A percentile compares a stretch with the other conserved stretches of the same genome.
phyloP scores from a whole-genome alignment of 1,140 invertebrate species.

The Frieseomelitta varia region DNA sequence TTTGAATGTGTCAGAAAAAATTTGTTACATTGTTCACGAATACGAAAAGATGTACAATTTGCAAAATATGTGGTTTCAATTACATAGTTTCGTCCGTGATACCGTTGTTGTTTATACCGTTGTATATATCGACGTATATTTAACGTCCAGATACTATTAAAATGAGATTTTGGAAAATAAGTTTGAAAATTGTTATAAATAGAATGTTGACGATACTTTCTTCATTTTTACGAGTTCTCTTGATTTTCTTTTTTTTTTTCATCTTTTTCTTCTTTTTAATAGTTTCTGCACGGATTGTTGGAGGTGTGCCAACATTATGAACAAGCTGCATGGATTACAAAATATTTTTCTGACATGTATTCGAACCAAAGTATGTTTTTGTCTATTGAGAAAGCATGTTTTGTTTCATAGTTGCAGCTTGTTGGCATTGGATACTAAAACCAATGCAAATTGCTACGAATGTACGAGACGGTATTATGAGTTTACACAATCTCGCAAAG shows the following conservation, averaged over 20 bases:
- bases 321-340: slow-evolving; percentile 50
- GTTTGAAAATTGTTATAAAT: not conserved
- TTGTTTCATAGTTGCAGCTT: slow-evolving; percentile 30
- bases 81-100: not conserved
- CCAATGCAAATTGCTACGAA: slow-evolving; percentile 26
- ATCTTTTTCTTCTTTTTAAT: slow-evolving; percentile 35
- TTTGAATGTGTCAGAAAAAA: not conserved
- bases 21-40: not conserved
- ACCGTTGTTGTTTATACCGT: too few relatives aligned
- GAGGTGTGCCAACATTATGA: slow-evolving; percentile 55
- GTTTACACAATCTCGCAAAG: not conserved
- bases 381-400: not conserved
- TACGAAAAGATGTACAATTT: slow-evolving; percentile 22
- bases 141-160: not conserved
- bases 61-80: not conserved
- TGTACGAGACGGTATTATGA: not conserved
- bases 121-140: too few relatives aligned
- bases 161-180: slow-evolving; percentile 10
- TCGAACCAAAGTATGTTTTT: not conserved
- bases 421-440: not conserved
- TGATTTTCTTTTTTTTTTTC: slow-evolving; percentile 21
- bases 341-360: slow-evolving; percentile 10
- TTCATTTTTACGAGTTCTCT: slow-evolving; percentile 21
- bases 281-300: slow-evolving; percentile 38
- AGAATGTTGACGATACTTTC: slow-evolving; percentile 24